phyloP scores from a whole-genome alignment of 2,888 invertebrate species.

The Arctia plantaginis region DNA sequence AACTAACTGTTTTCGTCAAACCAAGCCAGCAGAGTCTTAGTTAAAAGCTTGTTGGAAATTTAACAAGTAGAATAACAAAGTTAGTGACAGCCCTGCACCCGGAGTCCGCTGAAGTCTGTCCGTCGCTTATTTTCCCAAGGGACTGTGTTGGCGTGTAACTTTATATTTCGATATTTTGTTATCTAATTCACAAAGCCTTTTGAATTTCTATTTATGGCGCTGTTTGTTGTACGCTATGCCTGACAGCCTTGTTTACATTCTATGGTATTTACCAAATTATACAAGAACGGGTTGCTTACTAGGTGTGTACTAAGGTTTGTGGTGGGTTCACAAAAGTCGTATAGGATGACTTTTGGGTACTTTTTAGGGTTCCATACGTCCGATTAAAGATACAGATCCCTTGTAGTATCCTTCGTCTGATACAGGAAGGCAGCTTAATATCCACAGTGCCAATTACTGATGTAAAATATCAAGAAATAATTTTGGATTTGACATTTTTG shows the following conservation, averaged over 20 bases:
- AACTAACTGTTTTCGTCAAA: not conserved
- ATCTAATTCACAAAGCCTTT: slow-evolving; percentile 50
- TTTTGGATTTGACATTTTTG: not conserved
- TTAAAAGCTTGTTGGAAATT: not conserved
- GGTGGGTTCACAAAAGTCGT: not conserved
- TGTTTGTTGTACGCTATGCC: slow-evolving; percentile 27
- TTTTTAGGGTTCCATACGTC: not conserved
- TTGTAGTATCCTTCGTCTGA: not conserved
- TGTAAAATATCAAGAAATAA: not conserved
- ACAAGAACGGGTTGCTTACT: not conserved
- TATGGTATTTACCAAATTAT: slow-evolving; percentile 14
- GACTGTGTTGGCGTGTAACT: slow-evolving; percentile 52
- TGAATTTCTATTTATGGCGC: slow-evolving; percentile 45
- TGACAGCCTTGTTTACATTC: slow-evolving; percentile 24
- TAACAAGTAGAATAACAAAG: not conserved
- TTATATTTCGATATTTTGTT: slow-evolving; percentile 54
- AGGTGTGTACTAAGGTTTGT: not conserved
- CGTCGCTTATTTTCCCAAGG: slow-evolving; percentile 50
- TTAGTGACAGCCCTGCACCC: slow-evolving; percentile 28
- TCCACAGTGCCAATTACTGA: not conserved
- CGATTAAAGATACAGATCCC: not conserved
- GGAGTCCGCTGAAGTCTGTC: slow-evolving; percentile 26
- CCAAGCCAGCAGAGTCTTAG: not conserved
- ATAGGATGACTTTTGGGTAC: not conserved
- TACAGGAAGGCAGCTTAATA: no score